phyloP scores from a whole-genome alignment of 2,888 invertebrate genomes.

The Fabriciana adippe region DNA sequence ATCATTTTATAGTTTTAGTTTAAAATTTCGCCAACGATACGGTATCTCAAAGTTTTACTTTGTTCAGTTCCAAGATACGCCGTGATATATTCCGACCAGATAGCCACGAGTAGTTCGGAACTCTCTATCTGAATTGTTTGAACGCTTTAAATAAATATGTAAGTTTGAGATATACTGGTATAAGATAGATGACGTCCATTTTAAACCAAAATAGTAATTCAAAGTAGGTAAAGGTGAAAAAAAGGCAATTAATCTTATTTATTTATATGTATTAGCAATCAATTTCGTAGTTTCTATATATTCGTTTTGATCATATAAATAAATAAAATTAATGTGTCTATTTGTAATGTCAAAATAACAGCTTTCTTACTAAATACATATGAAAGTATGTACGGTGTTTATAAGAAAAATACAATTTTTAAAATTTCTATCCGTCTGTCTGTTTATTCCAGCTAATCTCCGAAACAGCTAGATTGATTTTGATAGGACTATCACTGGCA shows the following conservation, averaged over 20 bases:
- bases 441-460: too few species aligned
- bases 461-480: too few species aligned
- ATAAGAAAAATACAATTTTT: too few species aligned
- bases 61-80: conserved; percentile 43
- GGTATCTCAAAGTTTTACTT: conserved; percentile 47
- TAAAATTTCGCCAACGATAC: conserved; percentile 46
- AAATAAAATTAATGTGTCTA: too few species aligned
- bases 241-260: too few species aligned
- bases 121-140: conserved; percentile 42
- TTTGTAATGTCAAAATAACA: too few species aligned
- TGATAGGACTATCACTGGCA: too few species aligned
- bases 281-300: not conserved
- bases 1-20: conserved; percentile 38
- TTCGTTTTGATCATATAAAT: too few species aligned
- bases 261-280: not conserved
- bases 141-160: conserved; percentile 37
- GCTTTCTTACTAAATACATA: too few species aligned
- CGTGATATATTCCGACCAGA: conserved; percentile 47
- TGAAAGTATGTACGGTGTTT: too few species aligned
- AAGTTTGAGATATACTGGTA: conserved; percentile 11
- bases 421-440: too few species aligned
- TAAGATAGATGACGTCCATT: conserved; percentile 12
- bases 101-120: conserved; percentile 40
- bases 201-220: not conserved
- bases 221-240: not conserved